Conservation (phyloP, 2,888 invertebrate genomes). For the Galerucella calmariensis region DNA sequence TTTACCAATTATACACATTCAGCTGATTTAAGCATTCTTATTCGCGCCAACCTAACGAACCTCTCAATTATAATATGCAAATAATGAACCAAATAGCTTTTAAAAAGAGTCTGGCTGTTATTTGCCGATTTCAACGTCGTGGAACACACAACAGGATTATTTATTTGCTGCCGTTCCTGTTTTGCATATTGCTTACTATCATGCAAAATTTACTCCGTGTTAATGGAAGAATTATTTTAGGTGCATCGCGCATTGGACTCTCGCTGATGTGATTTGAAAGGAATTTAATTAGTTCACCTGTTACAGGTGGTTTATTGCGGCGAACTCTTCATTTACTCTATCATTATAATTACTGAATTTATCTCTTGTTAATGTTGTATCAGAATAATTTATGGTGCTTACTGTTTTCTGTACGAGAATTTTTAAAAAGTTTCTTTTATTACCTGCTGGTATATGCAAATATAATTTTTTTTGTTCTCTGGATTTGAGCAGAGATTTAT, state of each 20-base stretch:
- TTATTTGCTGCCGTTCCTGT: conserved; percentile 51
- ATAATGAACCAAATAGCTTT: conserved; percentile 29
- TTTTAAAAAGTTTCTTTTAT: conserved; percentile 19
- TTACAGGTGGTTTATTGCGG: conserved; percentile 37
- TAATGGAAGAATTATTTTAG: conserved; percentile 37
- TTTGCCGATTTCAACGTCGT: conserved; percentile 59
- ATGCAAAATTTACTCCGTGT: conserved; percentile 46
- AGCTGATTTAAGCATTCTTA: conserved; percentile 2
- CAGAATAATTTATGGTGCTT: conserved; percentile 15
- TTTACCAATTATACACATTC: neutral
- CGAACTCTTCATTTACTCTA: conserved; percentile 35
- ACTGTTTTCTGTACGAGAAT: conserved; percentile 16
- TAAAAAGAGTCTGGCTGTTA: conserved; percentile 47
- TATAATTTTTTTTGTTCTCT: conserved; percentile 14
- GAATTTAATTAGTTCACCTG: conserved; percentile 38
- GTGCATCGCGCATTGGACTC: conserved; percentile 24
- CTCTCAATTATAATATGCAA: conserved; percentile 5
- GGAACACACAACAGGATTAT: conserved; percentile 55
- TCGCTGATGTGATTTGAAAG: conserved; percentile 36
- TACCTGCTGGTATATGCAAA: conserved; percentile 21
- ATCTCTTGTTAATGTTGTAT: conserved; percentile 24
- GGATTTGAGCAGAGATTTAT: conserved; percentile 4
- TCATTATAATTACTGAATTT: conserved; percentile 36
- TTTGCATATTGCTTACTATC: conserved; percentile 52
- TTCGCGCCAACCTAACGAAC: neutral